Conservation (phyloP, 2,113 vertebrate genomes). For the Pterophyllum scalare region DNA sequence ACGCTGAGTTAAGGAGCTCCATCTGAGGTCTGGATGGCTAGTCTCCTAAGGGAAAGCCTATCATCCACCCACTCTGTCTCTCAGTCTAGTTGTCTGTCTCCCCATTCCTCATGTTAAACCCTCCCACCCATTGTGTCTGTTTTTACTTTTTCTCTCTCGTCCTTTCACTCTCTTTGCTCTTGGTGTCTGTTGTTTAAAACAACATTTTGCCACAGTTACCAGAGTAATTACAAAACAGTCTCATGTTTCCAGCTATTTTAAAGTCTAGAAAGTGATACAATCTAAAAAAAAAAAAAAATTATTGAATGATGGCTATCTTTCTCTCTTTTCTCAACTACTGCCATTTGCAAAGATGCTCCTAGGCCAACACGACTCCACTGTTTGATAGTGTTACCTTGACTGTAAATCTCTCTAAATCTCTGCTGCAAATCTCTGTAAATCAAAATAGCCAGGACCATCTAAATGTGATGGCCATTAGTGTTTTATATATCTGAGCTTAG, state of each 20-base stretch:
- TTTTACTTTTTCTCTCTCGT: conserved; percentile 35
- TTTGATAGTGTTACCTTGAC: not conserved
- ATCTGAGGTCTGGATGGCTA: conserved; percentile 61
- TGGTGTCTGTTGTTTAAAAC: conserved; percentile 15
- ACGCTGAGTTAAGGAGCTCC: conserved; percentile 69
- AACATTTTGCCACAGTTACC: conserved; percentile 17
- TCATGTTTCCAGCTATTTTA: conserved; percentile 15
- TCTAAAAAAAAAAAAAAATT: not conserved
- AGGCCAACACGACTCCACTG: not conserved
- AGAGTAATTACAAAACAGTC: not conserved
- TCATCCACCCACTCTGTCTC: conserved; percentile 71
- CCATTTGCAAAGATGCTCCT: not conserved
- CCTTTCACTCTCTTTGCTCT: not conserved
- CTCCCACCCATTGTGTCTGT: conserved; percentile 56
- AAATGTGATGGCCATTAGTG: not conserved
- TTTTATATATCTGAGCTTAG: not conserved
- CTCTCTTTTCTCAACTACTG: not conserved
- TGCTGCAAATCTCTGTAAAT: not conserved
- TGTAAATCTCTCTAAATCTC: not conserved
- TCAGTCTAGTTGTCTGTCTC: conserved; percentile 61
- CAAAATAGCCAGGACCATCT: not conserved
- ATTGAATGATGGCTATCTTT: not conserved
- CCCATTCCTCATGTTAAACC: conserved; percentile 47
- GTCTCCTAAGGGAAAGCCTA: conserved; percentile 49
- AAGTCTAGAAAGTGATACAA: not conserved